Evolutionary conservation across 1,140 invertebrate species (phyloP).

Genomic region (Microplitis demolitor): DNA sequence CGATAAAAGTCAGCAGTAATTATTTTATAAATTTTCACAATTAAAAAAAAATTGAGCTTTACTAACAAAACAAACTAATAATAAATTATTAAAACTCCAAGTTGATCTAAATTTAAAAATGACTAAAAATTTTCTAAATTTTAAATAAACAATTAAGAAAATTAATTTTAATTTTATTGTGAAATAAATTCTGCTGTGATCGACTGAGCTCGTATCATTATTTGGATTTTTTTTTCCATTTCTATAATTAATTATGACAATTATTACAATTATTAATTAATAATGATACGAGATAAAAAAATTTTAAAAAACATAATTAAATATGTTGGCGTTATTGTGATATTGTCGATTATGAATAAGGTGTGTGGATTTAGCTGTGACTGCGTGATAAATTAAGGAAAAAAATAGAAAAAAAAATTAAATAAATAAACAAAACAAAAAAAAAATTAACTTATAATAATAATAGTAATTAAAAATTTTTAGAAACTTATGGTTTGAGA

Average conservation of each 20-base stretch:
- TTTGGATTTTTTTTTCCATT: conserved; percentile 24
- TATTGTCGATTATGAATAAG: conserved; percentile 28
- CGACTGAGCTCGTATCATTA: not conserved
- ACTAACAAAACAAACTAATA: too few relatives aligned
- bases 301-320: conserved; percentile 29
- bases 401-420: conserved; percentile 1
- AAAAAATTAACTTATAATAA: not conserved
- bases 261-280: not conserved
- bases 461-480: too few relatives aligned
- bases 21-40: conserved; percentile 21
- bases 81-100: too few relatives aligned
- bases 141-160: not conserved
- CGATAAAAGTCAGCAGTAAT: conserved; percentile 28
- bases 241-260: not conserved
- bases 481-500: too few relatives aligned
- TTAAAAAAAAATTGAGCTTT: not conserved
- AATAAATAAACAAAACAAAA: not conserved
- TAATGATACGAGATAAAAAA: conserved; percentile 14
- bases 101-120: too few relatives aligned
- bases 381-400: conserved; percentile 7
- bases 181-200: not conserved
- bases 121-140: not conserved
- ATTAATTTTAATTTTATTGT: too few relatives aligned
- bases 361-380: conserved; percentile 20
- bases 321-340: conserved; percentile 56